Evolutionary conservation across 2,113 vertebrate genomes (phyloP), one percentile per base, ranked within the genome.

Genomic region (Hiodon tergisus): DNA sequence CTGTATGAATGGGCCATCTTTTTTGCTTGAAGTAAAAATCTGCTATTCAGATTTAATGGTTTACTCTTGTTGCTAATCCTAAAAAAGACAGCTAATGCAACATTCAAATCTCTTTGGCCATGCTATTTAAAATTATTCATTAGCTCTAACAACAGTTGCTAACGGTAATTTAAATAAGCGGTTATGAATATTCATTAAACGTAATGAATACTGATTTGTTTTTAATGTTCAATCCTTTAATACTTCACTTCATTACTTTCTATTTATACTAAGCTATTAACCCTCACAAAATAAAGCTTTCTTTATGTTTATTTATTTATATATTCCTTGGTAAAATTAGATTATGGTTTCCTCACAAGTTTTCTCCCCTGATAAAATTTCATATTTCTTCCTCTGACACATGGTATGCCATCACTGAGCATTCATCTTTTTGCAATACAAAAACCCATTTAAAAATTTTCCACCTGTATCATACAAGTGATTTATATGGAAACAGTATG

Each of bases 151-250:
- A 69, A 76, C 86, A 82, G 85, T 86, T 72, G 86, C 89, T 85
- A 86, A 85, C 86, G 87, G 88, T 89, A 87, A 86, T 90, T 89
- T 89, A 88, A 89, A 89, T 89, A 87, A 87, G 83, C 13, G 0
- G 2, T 66, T 80, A 86, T 89, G 89, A 85, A 89, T 89, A 90
- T 90, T 89, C 88, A 90, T 87, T 81, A 72, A 48, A 46, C 31
- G 76, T 81, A 83, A 86, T 88, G 83, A 85, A 87, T 83, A 86
- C 81, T 85, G 85, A 81, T 88, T 89, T 90, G 89, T 89, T 89
- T 90, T 87, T 87, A 87, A 88, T 85, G 86, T 81, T 86, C 84
- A 86, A 79, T 87, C 82, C 78, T 72, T 85, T 85, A 87, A 86
- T 86, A 83, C 78, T 83, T 67, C 54, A 85, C 80, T 88, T 89